Percentiles rank a stretch among this genome's conserved stretches.
Evolutionary conservation across 2,797 vertebrate species (phyloP).

Genomic region (Parambassis ranga): DNA sequence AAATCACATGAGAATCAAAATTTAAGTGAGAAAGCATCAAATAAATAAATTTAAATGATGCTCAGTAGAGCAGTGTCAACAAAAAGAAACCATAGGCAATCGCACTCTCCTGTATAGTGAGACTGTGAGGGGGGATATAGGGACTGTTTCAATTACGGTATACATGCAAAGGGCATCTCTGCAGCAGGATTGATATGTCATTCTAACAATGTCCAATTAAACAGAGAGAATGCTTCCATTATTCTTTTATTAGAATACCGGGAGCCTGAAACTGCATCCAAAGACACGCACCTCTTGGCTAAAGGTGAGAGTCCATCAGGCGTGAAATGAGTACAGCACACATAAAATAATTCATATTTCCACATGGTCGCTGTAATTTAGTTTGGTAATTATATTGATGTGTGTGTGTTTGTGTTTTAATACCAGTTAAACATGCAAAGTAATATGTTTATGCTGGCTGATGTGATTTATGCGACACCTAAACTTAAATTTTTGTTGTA

Average conservation of each 20-base stretch:
- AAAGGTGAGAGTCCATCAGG: conserved; percentile 79
- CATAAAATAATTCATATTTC: conserved; percentile 79
- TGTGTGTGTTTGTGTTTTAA: conserved; percentile 20
- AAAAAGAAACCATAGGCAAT: conserved; percentile 27
- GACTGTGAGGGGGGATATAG: conserved; percentile 43
- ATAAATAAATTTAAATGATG: conserved; percentile 14
- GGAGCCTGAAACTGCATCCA: conserved; percentile 55
- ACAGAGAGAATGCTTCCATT: conserved; percentile 78
- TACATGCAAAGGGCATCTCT: conserved; percentile 80
- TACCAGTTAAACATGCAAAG: conserved; percentile 41
- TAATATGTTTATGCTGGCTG: conserved; percentile 19
- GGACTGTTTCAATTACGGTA: conserved; percentile 81
- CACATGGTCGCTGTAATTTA: conserved; percentile 71
- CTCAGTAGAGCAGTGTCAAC: conserved; percentile 28
- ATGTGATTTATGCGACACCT: conserved; percentile 10
- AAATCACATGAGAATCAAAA: conserved; percentile 30
- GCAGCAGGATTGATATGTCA: conserved; percentile 79
- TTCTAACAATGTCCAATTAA: conserved; percentile 86
- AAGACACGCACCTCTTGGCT: conserved; percentile 66
- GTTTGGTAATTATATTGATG: conserved; percentile 68
- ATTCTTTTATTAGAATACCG: conserved; percentile 78
- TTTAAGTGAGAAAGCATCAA: conserved; percentile 11
- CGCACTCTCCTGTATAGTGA: conserved; percentile 38
- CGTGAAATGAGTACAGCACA: conserved; percentile 83
- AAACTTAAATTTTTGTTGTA: too few relatives aligned